These are phyloP conservation scores for Papilio xuthus DNA, from an alignment of 1,140 invertebrate species.

Conservation along the genomic window DNA sequence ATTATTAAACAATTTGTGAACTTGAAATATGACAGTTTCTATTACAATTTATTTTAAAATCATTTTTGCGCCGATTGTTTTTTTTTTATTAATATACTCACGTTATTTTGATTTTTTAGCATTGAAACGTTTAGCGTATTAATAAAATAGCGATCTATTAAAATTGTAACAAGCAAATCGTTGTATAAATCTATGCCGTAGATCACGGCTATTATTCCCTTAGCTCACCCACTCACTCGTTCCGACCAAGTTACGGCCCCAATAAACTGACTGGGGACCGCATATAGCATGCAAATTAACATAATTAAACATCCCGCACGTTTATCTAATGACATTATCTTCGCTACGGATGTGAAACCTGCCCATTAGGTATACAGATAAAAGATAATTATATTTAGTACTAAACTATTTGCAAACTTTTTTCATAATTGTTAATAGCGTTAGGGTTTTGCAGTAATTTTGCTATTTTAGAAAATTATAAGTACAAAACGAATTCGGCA, in stretches of 20 bases:
- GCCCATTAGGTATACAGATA: slow-evolving; percentile 20
- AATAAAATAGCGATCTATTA: neutral
- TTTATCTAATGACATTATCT: slow-evolving; percentile 35
- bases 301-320: slow-evolving; percentile 34
- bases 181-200: slow-evolving; percentile 2
- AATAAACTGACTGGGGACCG: slow-evolving; percentile 19
- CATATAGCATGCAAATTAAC: slow-evolving; percentile 36
- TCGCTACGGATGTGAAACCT: slow-evolving; percentile 29
- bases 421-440: neutral
- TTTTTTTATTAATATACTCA: too few species aligned
- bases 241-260: slow-evolving; percentile 29
- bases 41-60: neutral
- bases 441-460: too few species aligned
- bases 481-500: neutral
- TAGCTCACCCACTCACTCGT: slow-evolving; percentile 25
- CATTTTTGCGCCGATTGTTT: neutral
- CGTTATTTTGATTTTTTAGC: too few species aligned
- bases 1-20: neutral
- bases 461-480: too few species aligned
- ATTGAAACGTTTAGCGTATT: neutral
- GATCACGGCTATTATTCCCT: neutral
- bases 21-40: neutral
- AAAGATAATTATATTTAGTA: neutral
- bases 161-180: neutral
- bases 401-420: neutral